A percentile compares a stretch with the other conserved stretches of the same genome.
Conservation (phyloP, 2,113 vertebrate genomes). For the Phrynocephalus versicolor region DNA sequence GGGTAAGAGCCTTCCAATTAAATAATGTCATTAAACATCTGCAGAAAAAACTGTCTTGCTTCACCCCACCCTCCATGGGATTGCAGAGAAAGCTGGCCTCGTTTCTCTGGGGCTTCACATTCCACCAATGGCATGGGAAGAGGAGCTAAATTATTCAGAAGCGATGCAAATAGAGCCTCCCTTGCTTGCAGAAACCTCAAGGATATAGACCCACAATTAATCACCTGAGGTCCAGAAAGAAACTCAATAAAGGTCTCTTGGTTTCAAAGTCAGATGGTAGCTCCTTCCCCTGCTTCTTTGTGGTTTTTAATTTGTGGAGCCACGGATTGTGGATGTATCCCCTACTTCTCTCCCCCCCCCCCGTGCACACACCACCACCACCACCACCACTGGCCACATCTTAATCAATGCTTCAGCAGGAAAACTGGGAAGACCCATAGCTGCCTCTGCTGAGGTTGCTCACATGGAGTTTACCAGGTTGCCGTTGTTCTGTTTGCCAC, state of each 20-base stretch:
- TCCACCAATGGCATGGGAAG: neutral
- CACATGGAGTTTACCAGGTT: too few relatives aligned
- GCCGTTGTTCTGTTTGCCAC: neutral
- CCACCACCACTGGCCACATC: too few relatives aligned
- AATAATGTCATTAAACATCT: neutral
- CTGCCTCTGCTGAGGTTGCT: neutral
- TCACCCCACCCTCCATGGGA: too few relatives aligned
- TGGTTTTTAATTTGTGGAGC: neutral
- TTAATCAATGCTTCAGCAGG: neutral
- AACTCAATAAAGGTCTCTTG: neutral
- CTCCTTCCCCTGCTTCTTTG: neutral
- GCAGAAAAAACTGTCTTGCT: neutral
- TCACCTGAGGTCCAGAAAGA: neutral
- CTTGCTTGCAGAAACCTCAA: neutral
- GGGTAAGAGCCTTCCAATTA: neutral
- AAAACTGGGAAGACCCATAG: neutral
- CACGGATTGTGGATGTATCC: too few relatives aligned
- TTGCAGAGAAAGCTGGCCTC: too few relatives aligned
- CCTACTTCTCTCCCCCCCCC: too few relatives aligned
- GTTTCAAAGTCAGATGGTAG: neutral
- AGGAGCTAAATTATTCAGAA: neutral
- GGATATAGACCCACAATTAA: neutral
- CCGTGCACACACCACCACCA: too few relatives aligned
- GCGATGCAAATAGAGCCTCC: neutral
- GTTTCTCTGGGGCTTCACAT: neutral